A percentile compares a stretch with the other conserved stretches of the same genome.
phyloP scores from a whole-genome alignment of 1,140 invertebrate genomes.

The Polypedilum pembai region DNA sequence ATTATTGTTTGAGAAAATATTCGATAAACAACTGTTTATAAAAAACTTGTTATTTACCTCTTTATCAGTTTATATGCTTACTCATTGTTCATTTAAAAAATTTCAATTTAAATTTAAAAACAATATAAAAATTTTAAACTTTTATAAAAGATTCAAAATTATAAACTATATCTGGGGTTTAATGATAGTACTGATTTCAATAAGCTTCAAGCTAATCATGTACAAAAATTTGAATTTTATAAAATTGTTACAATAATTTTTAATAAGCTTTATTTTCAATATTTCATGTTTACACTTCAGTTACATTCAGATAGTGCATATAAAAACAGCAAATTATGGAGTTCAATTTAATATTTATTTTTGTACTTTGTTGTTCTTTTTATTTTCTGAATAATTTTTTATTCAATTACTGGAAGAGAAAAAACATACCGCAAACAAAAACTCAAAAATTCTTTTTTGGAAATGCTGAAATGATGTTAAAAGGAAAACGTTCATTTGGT shows the following conservation, averaged over 20 bases:
- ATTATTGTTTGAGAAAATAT: no score
- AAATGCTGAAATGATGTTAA: neutral
- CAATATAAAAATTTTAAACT: no score
- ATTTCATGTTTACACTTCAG: neutral
- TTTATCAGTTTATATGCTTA: no score
- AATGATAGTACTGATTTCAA: no score
- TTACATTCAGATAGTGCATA: neutral
- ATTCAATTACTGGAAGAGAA: neutral
- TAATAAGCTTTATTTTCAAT: constrained; percentile 29
- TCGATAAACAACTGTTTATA: no score
- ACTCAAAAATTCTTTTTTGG: neutral
- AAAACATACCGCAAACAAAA: neutral
- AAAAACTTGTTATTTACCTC: no score
- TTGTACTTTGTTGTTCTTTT: neutral
- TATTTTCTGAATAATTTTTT: neutral
- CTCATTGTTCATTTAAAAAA: no score
- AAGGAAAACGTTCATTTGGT: neutral
- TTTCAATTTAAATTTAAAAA: no score
- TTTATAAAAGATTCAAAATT: no score
- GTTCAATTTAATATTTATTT: neutral
- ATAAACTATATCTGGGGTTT: no score
- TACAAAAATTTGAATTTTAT: neutral
- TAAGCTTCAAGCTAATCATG: no score
- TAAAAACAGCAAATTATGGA: neutral
- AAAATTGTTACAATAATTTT: no score